Evolutionary conservation across 2,888 invertebrate species (phyloP).

Genomic region (Pterobdella sp.): DNA sequence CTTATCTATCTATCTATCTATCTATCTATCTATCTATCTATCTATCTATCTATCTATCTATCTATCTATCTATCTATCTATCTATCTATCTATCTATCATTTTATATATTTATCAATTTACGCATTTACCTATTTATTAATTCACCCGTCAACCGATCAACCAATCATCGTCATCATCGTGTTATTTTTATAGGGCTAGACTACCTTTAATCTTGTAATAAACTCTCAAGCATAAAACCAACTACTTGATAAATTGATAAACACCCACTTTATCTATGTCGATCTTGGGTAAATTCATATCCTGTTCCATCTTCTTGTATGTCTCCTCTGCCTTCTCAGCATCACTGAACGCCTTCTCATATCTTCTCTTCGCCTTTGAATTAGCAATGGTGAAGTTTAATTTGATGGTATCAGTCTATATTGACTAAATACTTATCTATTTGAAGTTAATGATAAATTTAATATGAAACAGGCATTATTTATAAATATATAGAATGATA

Average conservation of each 20-base stretch:
- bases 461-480: too few species aligned
- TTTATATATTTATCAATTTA: too few species aligned
- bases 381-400: too few species aligned
- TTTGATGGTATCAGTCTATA: too few species aligned
- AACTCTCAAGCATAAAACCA: not conserved
- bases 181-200: not conserved
- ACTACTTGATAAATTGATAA: not conserved
- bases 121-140: not conserved
- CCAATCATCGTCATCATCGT: not conserved
- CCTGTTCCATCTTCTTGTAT: slow-evolving; percentile 90
- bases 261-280: slow-evolving; percentile 59
- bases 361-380: slow-evolving; percentile 75
- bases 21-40: too few species aligned
- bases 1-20: too few species aligned
- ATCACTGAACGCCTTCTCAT: slow-evolving; percentile 89
- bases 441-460: too few species aligned
- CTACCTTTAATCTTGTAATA: not conserved
- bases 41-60: too few species aligned
- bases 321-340: slow-evolving; percentile 88
- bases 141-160: not conserved
- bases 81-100: too few species aligned
- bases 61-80: too few species aligned
- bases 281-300: slow-evolving; percentile 83
- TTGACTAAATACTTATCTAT: too few species aligned
- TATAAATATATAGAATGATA: not conserved